A percentile compares a stretch with the other conserved stretches of the same genome.
phyloP scores from a whole-genome alignment of 2,113 vertebrate species.

The Oncorhynchus gorbuscha region DNA sequence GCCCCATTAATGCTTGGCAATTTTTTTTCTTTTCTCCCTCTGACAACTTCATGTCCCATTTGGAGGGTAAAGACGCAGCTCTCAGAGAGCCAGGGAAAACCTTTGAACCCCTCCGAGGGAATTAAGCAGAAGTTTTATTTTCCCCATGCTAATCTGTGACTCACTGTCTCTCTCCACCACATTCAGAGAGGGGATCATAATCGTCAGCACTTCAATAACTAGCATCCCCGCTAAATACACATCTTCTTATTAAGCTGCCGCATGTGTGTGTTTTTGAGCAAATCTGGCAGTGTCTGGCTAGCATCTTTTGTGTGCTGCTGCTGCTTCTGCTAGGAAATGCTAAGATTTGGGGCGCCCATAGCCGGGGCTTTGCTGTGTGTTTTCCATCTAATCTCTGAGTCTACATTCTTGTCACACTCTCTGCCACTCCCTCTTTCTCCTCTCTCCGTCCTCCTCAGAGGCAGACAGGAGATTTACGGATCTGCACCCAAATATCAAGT shows the following conservation, averaged over 20 bases:
- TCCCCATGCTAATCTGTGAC: constrained; percentile 55
- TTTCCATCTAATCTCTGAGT: constrained; percentile 42
- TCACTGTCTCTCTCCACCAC: constrained; percentile 36
- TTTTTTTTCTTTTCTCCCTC: constrained; percentile 10
- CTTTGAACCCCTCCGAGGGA: constrained; percentile 42
- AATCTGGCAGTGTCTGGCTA: constrained; percentile 20
- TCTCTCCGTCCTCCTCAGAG: constrained; percentile 46
- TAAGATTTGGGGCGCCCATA: constrained; percentile 17
- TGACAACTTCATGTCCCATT: constrained; percentile 18
- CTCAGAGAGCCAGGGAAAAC: constrained; percentile 24
- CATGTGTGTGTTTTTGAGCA: constrained; percentile 10
- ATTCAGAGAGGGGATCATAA: constrained; percentile 53
- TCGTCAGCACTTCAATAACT: constrained; percentile 49
- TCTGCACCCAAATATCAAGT: constrained; percentile 67
- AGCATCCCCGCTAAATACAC: constrained; percentile 36
- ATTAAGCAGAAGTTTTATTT: constrained; percentile 36
- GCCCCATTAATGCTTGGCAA: constrained; percentile 17
- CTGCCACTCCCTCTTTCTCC: constrained; percentile 18
- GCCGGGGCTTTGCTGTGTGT: constrained; percentile 21
- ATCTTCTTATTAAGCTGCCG: constrained; percentile 42
- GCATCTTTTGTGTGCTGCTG: constrained; percentile 22
- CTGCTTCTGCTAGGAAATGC: constrained; percentile 5
- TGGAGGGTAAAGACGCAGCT: constrained; percentile 13
- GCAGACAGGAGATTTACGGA: constrained; percentile 58
- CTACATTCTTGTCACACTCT: constrained; percentile 60